A percentile compares a stretch with the other conserved stretches of the same genome.
Evolutionary conservation across 1,140 invertebrate genomes (phyloP).

Genomic region (Zaprionus tsacasi): DNA sequence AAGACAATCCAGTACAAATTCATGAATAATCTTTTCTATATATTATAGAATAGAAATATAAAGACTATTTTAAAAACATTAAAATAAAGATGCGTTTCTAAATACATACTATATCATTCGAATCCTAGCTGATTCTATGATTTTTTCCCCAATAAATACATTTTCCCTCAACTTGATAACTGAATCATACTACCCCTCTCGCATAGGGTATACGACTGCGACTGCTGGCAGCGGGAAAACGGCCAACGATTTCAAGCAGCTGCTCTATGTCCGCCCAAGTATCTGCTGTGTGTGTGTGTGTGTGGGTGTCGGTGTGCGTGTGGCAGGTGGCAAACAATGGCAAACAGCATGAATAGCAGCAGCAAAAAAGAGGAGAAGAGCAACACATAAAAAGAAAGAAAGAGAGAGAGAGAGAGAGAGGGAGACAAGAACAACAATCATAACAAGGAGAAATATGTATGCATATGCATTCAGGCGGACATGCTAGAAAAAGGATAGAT

Average conservation of each 20-base stretch:
- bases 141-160: too few species aligned
- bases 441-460: slow-evolving; percentile 41
- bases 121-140: too few species aligned
- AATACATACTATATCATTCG: too few species aligned
- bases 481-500: slow-evolving; percentile 41
- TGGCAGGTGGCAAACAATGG: slow-evolving; percentile 50
- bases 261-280: slow-evolving; percentile 21
- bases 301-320: slow-evolving; percentile 13
- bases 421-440: slow-evolving; percentile 17
- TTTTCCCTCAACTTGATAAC: background rate
- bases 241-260: slow-evolving; percentile 38
- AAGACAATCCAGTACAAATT: too few species aligned
- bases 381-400: background rate
- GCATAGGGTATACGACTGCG: slow-evolving; percentile 3
- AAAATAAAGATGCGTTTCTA: too few species aligned
- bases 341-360: slow-evolving; percentile 38
- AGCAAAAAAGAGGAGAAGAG: background rate
- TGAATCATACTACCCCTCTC: background rate
- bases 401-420: background rate
- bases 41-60: too few species aligned
- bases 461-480: slow-evolving; percentile 44
- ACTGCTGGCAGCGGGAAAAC: background rate
- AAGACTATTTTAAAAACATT: too few species aligned
- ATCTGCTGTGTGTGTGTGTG: background rate
- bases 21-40: too few species aligned